Conservation (phyloP, 2,888 invertebrate genomes). For the Alsophila aescularia region DNA sequence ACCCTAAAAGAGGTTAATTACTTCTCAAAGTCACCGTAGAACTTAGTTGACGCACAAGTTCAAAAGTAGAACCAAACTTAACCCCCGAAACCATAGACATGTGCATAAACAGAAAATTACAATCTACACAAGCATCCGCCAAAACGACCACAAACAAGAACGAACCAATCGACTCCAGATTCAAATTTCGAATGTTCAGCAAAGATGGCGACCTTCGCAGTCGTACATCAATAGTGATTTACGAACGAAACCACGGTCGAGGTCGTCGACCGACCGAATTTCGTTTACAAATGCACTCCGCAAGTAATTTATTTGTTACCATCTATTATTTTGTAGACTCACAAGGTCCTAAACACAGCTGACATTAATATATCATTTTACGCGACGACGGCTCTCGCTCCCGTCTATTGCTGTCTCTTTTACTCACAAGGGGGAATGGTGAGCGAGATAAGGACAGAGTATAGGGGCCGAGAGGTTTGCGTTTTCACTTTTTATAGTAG, state of each 20-base stretch:
- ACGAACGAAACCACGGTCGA: slow-evolving; percentile 71
- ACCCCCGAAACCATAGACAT: neutral
- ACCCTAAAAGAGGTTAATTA: too few species aligned
- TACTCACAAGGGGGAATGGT: slow-evolving; percentile 31
- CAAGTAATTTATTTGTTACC: slow-evolving; percentile 83
- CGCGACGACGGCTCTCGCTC: slow-evolving; percentile 66
- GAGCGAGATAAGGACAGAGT: slow-evolving; percentile 57
- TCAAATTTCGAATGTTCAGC: slow-evolving; percentile 79
- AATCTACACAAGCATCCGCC: slow-evolving; percentile 28
- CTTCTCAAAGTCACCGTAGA: too few species aligned
- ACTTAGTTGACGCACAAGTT: too few species aligned
- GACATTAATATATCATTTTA: slow-evolving; percentile 85
- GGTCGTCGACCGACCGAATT: slow-evolving; percentile 83
- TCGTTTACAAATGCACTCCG: slow-evolving; percentile 82
- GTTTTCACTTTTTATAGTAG: slow-evolving; percentile 85
- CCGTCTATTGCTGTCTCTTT: slow-evolving; percentile 49
- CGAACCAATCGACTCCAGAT: slow-evolving; percentile 72
- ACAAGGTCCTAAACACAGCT: slow-evolving; percentile 84
- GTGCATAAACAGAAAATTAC: slow-evolving; percentile 31
- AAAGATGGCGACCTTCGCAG: slow-evolving; percentile 83
- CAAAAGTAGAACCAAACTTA: too few species aligned
- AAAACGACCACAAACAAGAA: slow-evolving; percentile 42
- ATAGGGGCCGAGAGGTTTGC: slow-evolving; percentile 70
- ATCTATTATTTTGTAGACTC: slow-evolving; percentile 85
- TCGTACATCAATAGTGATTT: slow-evolving; percentile 82